Evolutionary conservation across 2,888 invertebrate genomes (phyloP), one percentile per base, ranked within the genome.

Genomic region (Hydropsyche betteni): DNA sequence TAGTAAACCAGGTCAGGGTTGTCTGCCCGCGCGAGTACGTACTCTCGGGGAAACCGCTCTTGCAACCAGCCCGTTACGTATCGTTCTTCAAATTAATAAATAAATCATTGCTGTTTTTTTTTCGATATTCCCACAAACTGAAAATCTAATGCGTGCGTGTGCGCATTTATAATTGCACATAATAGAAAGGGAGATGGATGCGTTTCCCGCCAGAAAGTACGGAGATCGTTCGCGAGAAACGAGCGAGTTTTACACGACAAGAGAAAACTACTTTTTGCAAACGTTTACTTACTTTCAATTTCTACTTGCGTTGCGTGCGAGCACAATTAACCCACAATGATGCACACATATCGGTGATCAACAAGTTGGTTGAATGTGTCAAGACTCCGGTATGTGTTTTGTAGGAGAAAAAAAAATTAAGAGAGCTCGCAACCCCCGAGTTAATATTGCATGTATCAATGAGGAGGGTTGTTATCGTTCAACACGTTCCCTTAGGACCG

Each of bases 1-100:
- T 76, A 73, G 73, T 72, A 76, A 76, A 76, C 68, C 76, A 71
- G 72, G 76, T 76, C 76, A 76, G 68, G 76, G 76, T 71, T 76
- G 72, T 72, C 72, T 72, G 72, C 72, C 61, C 51, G 33, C 16
- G 69, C 51, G 69, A 50, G 38, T 12, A n/a, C 50, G 51, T 51
- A 69, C 72, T 70, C 70, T 70, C 70, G 34, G 70, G 53, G 53
- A 70, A 70, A 70, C 70, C 36, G 58, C 72, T 58, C 12, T 64
- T 64, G 64, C 64, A 34, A 36, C n/a, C 64, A 5, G 12, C 36
- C 64, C 16, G 44, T 10, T 44, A 44, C 44, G 7, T 44, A 44
- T 44, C 44, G 44, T 10, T 6, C 44, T 44, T 44, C 10, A 44
- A 44, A 44, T 44, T 2, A 44, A 44, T 44, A 44, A 24, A 24